A percentile compares a stretch with the other conserved stretches of the same genome.
These are phyloP conservation scores for Aquatica leii DNA, from an alignment of 2,888 invertebrate species.

Conservation along the genomic window DNA sequence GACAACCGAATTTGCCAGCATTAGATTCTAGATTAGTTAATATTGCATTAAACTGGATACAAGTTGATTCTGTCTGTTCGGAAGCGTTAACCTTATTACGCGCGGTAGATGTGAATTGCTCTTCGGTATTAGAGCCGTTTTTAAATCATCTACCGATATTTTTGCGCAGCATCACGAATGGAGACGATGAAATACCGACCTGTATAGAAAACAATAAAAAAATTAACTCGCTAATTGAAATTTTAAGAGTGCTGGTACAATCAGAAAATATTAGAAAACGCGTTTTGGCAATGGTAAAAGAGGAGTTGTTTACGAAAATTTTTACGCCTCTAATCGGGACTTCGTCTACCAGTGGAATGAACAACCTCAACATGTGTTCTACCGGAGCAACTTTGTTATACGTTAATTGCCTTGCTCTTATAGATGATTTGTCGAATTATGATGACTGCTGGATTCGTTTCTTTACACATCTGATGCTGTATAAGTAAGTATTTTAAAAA, in stretches of 20 bases:
- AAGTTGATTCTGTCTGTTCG: slow-evolving; percentile 59
- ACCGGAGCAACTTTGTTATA: slow-evolving; percentile 61
- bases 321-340: slow-evolving; percentile 58
- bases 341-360: slow-evolving; percentile 41
- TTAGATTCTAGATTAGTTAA: slow-evolving; percentile 60
- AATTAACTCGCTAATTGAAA: slow-evolving; percentile 61
- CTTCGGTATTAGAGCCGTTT: slow-evolving; percentile 52
- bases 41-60: slow-evolving; percentile 62
- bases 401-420: slow-evolving; percentile 61
- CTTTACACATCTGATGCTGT: slow-evolving; percentile 43
- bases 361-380: slow-evolving; percentile 48
- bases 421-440: slow-evolving; percentile 61
- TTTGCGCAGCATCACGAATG: slow-evolving; percentile 56
- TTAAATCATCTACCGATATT: slow-evolving; percentile 59
- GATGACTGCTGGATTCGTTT: slow-evolving; percentile 43
- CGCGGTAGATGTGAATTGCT: slow-evolving; percentile 56
- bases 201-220: slow-evolving; percentile 56
- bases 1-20: slow-evolving; percentile 55
- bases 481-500: slow-evolving; percentile 50
- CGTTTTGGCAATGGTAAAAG: slow-evolving; percentile 58
- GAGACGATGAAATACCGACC: slow-evolving; percentile 46
- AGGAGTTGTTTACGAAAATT: slow-evolving; percentile 57
- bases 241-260: slow-evolving; percentile 61
- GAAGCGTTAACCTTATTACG: slow-evolving; percentile 61
- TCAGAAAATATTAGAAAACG: slow-evolving; percentile 52